Percentiles rank a stretch among this genome's conserved stretches.
These are phyloP conservation scores for Tokudaia tokunoshimensis DNA, from an alignment of 2,797 vertebrate genomes.

Conservation along the genomic window DNA sequence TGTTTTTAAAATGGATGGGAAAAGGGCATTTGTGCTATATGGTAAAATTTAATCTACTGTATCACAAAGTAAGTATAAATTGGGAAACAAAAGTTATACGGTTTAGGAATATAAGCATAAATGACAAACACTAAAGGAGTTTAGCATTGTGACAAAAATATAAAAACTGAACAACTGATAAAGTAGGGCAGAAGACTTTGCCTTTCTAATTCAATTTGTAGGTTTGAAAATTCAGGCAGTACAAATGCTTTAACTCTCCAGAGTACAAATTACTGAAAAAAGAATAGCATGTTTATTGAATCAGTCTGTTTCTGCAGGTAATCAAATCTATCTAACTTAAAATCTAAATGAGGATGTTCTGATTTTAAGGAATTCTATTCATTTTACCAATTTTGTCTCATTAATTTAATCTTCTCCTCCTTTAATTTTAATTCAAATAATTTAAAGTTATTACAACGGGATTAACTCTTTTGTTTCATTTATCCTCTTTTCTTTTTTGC, in stretches of 20 bases:
- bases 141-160: neutral
- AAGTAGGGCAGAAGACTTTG: neutral
- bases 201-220: neutral
- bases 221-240: neutral
- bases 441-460: neutral
- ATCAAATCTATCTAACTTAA: neutral
- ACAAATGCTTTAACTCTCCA: neutral
- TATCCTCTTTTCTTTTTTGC: neutral
- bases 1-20: neutral
- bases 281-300: neutral
- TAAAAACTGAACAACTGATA: neutral
- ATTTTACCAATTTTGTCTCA: neutral
- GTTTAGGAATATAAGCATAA: neutral
- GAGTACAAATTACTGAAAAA: neutral
- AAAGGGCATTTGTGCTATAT: neutral
- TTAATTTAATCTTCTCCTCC: neutral
- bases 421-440: neutral
- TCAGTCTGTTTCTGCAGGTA: too few species aligned
- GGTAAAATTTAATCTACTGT: neutral
- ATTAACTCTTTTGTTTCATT: neutral
- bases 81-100: neutral
- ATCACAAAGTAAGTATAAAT: neutral
- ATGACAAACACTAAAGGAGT: neutral
- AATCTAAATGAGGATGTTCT: neutral
- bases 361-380: neutral